Base-by-base conservation (phyloP, 2,113 vertebrate species). In the Nansenia antarctica region DNA sequence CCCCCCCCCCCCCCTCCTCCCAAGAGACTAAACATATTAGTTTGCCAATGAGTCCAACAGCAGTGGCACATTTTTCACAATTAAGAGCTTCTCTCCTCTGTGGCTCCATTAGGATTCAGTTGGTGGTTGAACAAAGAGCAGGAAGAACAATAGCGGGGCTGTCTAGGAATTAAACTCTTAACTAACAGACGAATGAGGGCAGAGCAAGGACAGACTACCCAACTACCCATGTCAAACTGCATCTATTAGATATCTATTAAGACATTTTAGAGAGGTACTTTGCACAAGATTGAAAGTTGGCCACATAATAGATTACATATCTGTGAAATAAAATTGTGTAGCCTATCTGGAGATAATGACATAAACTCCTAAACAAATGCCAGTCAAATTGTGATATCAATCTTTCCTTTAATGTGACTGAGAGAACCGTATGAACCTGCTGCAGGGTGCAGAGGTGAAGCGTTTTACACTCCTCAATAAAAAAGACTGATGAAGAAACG, bases 21-120 rank as follows among this genome's bases (percentile, higher is more conserved):
- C 60, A 12, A 24, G 65, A 55, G 35, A 67, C 6, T 20, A 42
- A 59, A 34, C 60, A 47, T 67, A 73, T 73, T 62, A 67, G 71
- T 45, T 27, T 47, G 30, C 14, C 55, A 15, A 45, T 27, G 9
- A 60, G 12, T 30, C 52, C 55, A 39, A 62, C 62, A 1, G 27
- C 54, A 42, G 42, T 14, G 5, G 14, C 22, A 30, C 45, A 76
- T 80, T 75, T 67, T 72, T 76, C 78, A 73, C 78, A 78, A 80
- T 80, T 77, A 80, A 61, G 35, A 29, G 55, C 29, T 37, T 57
- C 53, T 24, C 53, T 55, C 20, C 53, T 15, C 53, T 55, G 12
- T 55, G 3, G 9, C 53, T 29, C 53, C 47, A 53, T 31, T 29
- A 35, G 37, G 66, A 66, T 54, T 26, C 58, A 60, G 57, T 22